Percentiles rank a stretch among this genome's conserved stretches.
These are phyloP conservation scores for Syngnathus rostellatus DNA, from an alignment of 2,797 vertebrate genomes.

Conservation along the genomic window DNA sequence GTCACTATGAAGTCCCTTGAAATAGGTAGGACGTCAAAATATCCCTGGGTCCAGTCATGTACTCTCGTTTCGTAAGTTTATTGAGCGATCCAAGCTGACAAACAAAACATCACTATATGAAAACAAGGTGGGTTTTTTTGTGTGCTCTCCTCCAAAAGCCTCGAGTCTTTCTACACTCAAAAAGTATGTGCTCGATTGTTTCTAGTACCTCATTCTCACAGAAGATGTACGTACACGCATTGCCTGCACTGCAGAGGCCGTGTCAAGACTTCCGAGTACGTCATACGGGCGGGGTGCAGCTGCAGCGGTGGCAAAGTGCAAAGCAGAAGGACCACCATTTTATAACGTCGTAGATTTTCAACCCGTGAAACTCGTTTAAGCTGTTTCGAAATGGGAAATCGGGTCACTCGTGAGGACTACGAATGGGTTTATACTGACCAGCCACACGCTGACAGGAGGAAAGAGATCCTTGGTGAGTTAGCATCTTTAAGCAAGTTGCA, in stretches of 20 bases:
- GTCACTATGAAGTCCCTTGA: too few relatives aligned
- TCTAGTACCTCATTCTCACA: too few relatives aligned
- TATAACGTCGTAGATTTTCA: not conserved
- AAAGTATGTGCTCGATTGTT: too few relatives aligned
- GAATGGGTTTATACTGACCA: slow-evolving; percentile 95
- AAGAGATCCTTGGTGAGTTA: slow-evolving; percentile 83
- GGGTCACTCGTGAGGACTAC: slow-evolving; percentile 80
- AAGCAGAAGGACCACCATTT: slow-evolving; percentile 2
- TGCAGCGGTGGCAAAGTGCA: not conserved
- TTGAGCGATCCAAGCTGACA: too few relatives aligned
- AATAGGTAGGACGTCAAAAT: too few relatives aligned
- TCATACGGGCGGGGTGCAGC: not conserved
- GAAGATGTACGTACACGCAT: not conserved
- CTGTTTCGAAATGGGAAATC: slow-evolving; percentile 73
- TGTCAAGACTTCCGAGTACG: not conserved
- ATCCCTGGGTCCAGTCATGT: too few relatives aligned
- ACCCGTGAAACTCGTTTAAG: not conserved
- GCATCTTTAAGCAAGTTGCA: slow-evolving; percentile 6
- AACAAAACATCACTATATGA: too few relatives aligned
- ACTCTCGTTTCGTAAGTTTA: too few relatives aligned
- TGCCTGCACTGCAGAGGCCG: not conserved
- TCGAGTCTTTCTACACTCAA: too few relatives aligned
- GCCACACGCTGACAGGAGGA: slow-evolving; percentile 84
- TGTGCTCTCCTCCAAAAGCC: too few relatives aligned
- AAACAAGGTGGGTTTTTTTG: too few relatives aligned